Evolutionary conservation across 2,797 vertebrate genomes (phyloP), one percentile per base, ranked within the genome.

Genomic region (Anniella stebbinsi): DNA sequence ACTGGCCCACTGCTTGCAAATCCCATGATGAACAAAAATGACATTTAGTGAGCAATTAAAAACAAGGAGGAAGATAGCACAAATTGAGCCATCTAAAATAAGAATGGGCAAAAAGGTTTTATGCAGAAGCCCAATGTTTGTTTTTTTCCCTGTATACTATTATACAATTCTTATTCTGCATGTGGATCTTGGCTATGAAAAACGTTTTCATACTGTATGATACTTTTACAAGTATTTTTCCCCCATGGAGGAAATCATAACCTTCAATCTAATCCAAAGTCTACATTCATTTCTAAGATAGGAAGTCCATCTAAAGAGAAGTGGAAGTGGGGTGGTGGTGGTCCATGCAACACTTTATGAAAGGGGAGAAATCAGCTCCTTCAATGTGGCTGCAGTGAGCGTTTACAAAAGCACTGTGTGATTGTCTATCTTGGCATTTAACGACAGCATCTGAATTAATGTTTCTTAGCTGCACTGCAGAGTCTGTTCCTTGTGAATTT

Each of bases 351-450:
- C 8, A 30, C 0, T 51, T 38, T 92, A 76, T 6, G 54, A 57
- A 80, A 41, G 11, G 80, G 30, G 5, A 90, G 92, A 90, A 87
- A 87, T 28, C 87, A 33, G 76, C 8, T 66, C 38, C 28, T 17
- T 45, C 28, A 83, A n/a, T 86, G 80, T 3, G 78, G 81, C 77
- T 70, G 12, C 30, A 72, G 51, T n/a, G 87, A 78, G 60, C 75
- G 82, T 4, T 87, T 80, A 90, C 54, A 23, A 85, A 86, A 38
- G 18, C 70, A 76, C 25, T 38, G 51, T 88, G 66, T 80, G 76
- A 48, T 92, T 85, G 81, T 72, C 36, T 90, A 18, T 12, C 8
- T 0, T 33, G 76, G 88, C 67, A 51, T 93, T 90, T 92, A 88
- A 1, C 54, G 33, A 89, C n/a, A 25, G 0, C 17, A 45, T 9